Base-by-base conservation (phyloP, 2,888 invertebrate species). In the Endomychus coccineus region DNA sequence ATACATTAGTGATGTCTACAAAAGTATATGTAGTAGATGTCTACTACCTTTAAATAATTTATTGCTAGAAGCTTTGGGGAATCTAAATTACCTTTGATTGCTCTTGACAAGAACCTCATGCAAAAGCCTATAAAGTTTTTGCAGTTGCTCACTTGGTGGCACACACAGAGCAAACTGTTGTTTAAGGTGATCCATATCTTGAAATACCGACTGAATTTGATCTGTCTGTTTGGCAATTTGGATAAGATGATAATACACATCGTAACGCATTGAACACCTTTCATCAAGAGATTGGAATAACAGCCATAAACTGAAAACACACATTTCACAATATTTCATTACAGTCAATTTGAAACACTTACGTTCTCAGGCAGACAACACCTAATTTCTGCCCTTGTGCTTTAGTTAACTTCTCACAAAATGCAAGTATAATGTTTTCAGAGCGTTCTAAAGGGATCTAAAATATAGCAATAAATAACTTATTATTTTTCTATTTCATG, bases 331-430 rank as follows among this genome's bases (percentile, higher is more conserved):
- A 28, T 25, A 10, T 28, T 12, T 24, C 33, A 14, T 11, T 34
- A 12, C 17, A 31, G 34, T 11, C 22, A 9, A 29, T n/a, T 27
- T 35, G 7, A 10, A 15, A 42, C 42, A 77, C 83, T 78, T 75
- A 87, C 79, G 91, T 85, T 69, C 86, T 83, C 19, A 94, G 66
- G 45, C 89, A 84, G 19, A 89, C 80, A 52, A 82, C 69, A 33
- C 85, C 84, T 45, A 88, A 70, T 56, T 87, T 86, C 38, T 77
- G 77, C 6, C 81, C 83, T 7, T 87, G 86, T 3, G 89, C 84
- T 68, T 91, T 91, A 16, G 84, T 80, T 44, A 95, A 73, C 65
- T 92, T 88, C 61, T 95, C 91, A 67, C 92, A 91, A 58, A 95
- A 91, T 24, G 88, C 84, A 46, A 88, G 64, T 48, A 95, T 85